Evolutionary conservation across 2,888 invertebrate genomes (phyloP).

Genomic region (Drosophila robusta): DNA sequence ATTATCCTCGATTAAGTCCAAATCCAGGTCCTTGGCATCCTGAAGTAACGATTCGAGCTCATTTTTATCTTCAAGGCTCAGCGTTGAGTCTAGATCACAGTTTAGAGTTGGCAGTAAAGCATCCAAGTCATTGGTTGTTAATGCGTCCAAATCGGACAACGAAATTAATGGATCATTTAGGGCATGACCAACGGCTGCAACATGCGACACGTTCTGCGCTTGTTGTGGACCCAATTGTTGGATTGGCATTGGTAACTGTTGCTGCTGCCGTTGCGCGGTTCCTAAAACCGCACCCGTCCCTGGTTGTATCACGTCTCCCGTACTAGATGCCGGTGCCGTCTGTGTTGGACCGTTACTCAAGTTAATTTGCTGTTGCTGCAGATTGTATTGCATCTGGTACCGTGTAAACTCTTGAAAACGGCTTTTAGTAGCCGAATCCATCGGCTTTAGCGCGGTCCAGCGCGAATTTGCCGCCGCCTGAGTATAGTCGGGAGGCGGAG

Average conservation of each 20-base stretch:
- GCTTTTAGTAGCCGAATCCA: slow-evolving; percentile 88
- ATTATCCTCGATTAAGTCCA: slow-evolving; percentile 85
- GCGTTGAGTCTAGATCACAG: slow-evolving; percentile 86
- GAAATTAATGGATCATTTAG: slow-evolving; percentile 78
- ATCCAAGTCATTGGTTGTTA: slow-evolving; percentile 87
- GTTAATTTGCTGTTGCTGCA: slow-evolving; percentile 85
- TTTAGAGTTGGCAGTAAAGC: slow-evolving; percentile 87
- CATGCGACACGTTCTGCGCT: slow-evolving; percentile 28
- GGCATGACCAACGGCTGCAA: slow-evolving; percentile 36
- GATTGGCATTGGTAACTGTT: slow-evolving; percentile 24
- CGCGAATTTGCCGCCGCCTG: slow-evolving; percentile 84
- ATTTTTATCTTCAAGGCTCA: slow-evolving; percentile 84
- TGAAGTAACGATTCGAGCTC: slow-evolving; percentile 84
- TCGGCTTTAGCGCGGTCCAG: slow-evolving; percentile 85
- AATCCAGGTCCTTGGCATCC: slow-evolving; percentile 84
- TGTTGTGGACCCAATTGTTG: slow-evolving; percentile 33
- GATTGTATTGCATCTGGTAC: slow-evolving; percentile 88
- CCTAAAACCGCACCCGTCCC: slow-evolving; percentile 47
- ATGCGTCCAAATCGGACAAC: slow-evolving; percentile 82
- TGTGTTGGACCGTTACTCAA: slow-evolving; percentile 83
- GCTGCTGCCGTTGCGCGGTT: slow-evolving; percentile 32
- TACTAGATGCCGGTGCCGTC: slow-evolving; percentile 33
- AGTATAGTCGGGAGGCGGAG: slow-evolving; percentile 80
- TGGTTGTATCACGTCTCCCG: slow-evolving; percentile 30
- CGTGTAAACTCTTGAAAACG: slow-evolving; percentile 88